Percentiles rank a stretch among this genome's conserved stretches.
phyloP scores from a whole-genome alignment of 2,888 invertebrate species.

The Chloromyia formosa region DNA sequence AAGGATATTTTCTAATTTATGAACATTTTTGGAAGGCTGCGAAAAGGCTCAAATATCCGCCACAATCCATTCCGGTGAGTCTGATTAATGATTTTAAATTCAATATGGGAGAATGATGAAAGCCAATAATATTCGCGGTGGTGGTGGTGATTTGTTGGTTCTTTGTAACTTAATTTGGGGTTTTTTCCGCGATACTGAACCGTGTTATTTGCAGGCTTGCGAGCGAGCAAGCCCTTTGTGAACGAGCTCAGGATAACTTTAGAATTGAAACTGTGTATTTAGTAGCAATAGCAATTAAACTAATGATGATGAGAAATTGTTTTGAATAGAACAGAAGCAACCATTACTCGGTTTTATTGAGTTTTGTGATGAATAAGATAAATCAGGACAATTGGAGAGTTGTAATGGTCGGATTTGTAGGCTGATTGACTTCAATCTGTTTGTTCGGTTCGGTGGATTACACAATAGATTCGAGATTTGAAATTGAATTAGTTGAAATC shows the following conservation, averaged over 20 bases:
- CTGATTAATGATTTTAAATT: slow-evolving; percentile 2
- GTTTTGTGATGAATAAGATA: too few species aligned
- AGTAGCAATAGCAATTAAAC: not conserved
- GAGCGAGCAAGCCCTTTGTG: too few species aligned
- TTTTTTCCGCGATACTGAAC: not conserved
- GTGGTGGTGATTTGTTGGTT: slow-evolving; percentile 1
- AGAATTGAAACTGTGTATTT: not conserved
- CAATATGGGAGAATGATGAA: not conserved
- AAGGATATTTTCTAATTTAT: slow-evolving; percentile 23
- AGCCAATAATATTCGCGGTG: not conserved
- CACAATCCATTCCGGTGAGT: not conserved
- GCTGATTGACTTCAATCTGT: too few species aligned
- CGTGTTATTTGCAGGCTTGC: not conserved
- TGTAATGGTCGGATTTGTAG: too few species aligned
- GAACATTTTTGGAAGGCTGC: not conserved
- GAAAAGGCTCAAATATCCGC: slow-evolving; percentile 7
- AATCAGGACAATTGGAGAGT: too few species aligned
- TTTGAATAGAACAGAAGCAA: too few species aligned
- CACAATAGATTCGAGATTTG: too few species aligned
- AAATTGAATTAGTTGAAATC: too few species aligned
- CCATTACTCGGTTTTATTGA: too few species aligned
- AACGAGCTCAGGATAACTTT: not conserved
- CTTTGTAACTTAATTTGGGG: not conserved
- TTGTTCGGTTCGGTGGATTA: too few species aligned
- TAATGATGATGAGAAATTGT: not conserved